Conservation (phyloP, 1,140 invertebrate genomes). For the Oscheius sp. region DNA sequence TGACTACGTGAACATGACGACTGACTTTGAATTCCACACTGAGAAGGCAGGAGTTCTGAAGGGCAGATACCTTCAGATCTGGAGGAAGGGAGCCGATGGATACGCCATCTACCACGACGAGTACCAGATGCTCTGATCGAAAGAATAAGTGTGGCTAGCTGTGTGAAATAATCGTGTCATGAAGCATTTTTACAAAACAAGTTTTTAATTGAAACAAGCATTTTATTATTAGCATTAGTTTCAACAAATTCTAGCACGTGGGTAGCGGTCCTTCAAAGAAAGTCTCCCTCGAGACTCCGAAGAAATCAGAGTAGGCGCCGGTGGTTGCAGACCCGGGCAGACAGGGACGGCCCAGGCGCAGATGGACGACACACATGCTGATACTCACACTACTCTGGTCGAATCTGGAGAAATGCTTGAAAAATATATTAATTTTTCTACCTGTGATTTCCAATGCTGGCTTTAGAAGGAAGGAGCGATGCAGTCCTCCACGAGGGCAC, state of each 20-base stretch:
- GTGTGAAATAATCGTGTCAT: background rate
- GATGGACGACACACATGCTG: background rate
- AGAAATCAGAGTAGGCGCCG: background rate
- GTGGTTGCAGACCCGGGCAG: background rate
- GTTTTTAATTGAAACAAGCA: background rate
- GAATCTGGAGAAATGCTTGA: background rate
- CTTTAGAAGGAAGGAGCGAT: background rate
- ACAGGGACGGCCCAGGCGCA: background rate
- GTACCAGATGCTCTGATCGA: conserved; percentile 7
- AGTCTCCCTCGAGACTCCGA: background rate
- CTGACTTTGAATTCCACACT: conserved; percentile 18
- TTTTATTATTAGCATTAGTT: background rate
- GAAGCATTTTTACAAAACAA: background rate
- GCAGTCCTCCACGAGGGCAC: background rate
- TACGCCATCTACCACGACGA: conserved; percentile 21
- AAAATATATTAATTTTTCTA: background rate
- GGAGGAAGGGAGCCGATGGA: conserved; percentile 12
- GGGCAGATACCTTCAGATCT: conserved; percentile 25
- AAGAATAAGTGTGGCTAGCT: background rate
- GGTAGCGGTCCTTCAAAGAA: background rate
- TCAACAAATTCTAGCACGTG: background rate
- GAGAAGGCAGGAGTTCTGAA: conserved; percentile 20
- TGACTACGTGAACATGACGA: conserved; percentile 21
- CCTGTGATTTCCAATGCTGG: background rate
- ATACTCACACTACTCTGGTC: conserved; percentile 3